A percentile compares a stretch with the other conserved stretches of the same genome.
Conservation (phyloP, 2,888 invertebrate species). For the Drosophila anomelani region DNA sequence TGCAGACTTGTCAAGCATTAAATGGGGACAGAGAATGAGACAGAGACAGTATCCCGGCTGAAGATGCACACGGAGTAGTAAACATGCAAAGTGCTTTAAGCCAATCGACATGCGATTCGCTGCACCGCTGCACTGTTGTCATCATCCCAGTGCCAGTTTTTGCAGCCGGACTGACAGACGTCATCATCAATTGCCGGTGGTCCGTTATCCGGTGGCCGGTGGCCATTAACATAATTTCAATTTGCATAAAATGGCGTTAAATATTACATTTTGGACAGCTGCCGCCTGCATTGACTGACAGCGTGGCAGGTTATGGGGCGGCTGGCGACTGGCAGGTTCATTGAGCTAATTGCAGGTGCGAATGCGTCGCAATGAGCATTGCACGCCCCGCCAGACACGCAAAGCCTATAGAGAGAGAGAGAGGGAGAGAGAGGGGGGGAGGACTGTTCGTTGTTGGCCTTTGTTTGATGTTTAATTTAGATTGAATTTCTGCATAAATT, state of each 20-base stretch:
- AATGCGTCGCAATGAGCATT: conserved; percentile 59
- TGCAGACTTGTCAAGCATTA: conserved; percentile 59
- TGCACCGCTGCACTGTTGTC: conserved; percentile 12
- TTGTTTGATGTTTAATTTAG: conserved; percentile 67
- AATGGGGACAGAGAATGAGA: conserved; percentile 43
- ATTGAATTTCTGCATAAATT: conserved; percentile 67
- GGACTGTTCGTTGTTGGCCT: not conserved
- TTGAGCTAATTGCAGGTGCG: conserved; percentile 72
- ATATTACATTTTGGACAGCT: conserved; percentile 71
- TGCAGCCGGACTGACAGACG: conserved; percentile 5
- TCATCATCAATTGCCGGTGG: conserved; percentile 40
- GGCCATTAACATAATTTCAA: conserved; percentile 78
- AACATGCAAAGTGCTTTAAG: conserved; percentile 74
- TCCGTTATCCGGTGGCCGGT: conserved; percentile 8
- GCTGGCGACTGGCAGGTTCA: conserved; percentile 33
- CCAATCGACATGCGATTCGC: conserved; percentile 45
- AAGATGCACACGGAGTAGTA: conserved; percentile 26
- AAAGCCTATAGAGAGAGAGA: not conserved
- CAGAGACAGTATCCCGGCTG: conserved; percentile 23
- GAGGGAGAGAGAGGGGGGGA: no score
- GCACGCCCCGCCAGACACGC: conserved; percentile 51
- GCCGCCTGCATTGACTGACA: conserved; percentile 49
- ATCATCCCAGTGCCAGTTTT: conserved; percentile 8
- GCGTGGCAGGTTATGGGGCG: conserved; percentile 12
- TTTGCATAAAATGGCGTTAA: conserved; percentile 78